phyloP scores from a whole-genome alignment of 2,888 invertebrate genomes.

The Cerastis leucographa region DNA sequence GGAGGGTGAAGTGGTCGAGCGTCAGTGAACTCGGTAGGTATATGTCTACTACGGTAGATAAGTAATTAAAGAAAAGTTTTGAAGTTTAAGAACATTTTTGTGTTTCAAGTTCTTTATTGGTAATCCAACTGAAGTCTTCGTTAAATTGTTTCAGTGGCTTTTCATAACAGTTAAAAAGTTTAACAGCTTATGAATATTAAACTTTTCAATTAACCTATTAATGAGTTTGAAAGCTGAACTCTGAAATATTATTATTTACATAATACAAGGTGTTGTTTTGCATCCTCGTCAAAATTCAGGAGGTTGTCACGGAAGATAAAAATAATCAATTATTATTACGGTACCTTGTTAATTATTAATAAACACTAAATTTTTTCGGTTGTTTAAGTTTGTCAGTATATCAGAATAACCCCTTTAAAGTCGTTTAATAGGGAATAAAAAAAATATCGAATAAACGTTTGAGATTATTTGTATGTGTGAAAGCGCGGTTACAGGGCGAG shows the following conservation, averaged over 20 bases:
- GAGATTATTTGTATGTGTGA: too few relatives aligned
- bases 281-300: too few relatives aligned
- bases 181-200: not conserved
- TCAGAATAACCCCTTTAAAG: too few relatives aligned
- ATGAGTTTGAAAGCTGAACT: not conserved
- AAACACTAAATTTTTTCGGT: too few relatives aligned
- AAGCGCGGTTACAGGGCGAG: too few relatives aligned
- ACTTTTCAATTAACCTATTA: not conserved
- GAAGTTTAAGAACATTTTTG: constrained; percentile 3
- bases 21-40: not conserved
- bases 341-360: too few relatives aligned
- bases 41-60: not conserved
- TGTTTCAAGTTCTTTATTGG: constrained; percentile 35
- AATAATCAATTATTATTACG: too few relatives aligned
- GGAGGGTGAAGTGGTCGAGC: not conserved
- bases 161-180: constrained; percentile 28
- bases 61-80: constrained; percentile 9
- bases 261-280: too few relatives aligned
- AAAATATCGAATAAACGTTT: too few relatives aligned
- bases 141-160: constrained; percentile 32
- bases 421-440: too few relatives aligned
- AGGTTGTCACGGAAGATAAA: too few relatives aligned
- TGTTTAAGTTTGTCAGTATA: too few relatives aligned
- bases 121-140: constrained; percentile 27
- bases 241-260: not conserved